Conservation (phyloP, 1,140 invertebrate species). For the Heliconius eleuchia region DNA sequence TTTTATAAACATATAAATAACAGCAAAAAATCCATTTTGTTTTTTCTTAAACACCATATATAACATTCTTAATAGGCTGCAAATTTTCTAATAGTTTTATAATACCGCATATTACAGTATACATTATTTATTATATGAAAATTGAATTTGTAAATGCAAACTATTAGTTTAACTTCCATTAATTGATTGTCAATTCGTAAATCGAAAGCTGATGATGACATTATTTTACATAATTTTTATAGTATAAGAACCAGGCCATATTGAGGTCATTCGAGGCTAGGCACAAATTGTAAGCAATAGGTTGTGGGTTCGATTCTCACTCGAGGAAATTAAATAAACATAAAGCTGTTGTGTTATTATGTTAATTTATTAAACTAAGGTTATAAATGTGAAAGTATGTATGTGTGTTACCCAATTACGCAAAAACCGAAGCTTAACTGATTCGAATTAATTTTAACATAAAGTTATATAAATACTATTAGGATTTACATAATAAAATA, state of each 20-base stretch:
- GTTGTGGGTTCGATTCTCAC: too few relatives aligned
- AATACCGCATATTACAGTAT: neutral
- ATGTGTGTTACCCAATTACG: slow-evolving; percentile 4
- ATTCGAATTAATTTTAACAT: neutral
- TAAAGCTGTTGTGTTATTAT: neutral
- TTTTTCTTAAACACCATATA: neutral
- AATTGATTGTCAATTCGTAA: neutral
- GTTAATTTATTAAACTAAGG: neutral
- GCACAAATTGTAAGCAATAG: too few relatives aligned
- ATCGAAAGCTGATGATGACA: neutral
- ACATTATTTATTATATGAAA: neutral
- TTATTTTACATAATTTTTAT: neutral
- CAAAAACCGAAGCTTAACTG: neutral
- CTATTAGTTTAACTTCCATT: neutral
- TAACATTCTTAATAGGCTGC: neutral
- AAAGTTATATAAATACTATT: slow-evolving; percentile 1
- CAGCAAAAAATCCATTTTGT: too few relatives aligned
- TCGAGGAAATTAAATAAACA: too few relatives aligned
- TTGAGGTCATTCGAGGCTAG: too few relatives aligned
- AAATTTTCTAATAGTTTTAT: neutral
- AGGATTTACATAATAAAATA: neutral
- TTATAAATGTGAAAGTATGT: slow-evolving; percentile 2
- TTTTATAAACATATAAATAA: too few relatives aligned
- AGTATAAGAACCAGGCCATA: neutral
- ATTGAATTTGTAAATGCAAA: neutral